Conservation (phyloP, 1,140 invertebrate genomes). For the Aphelenchoides besseyi region DNA sequence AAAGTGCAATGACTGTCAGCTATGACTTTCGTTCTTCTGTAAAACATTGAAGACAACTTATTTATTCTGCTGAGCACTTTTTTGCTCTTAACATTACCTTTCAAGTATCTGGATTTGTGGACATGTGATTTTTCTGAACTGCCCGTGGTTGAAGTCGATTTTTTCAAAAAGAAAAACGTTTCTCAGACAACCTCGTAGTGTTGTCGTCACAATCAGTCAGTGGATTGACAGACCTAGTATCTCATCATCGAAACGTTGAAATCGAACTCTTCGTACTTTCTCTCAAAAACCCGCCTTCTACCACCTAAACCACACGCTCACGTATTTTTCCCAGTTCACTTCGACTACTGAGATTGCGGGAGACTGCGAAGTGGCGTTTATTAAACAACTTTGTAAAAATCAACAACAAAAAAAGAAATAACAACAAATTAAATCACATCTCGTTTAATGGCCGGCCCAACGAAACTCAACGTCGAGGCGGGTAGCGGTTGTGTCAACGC, state of each 20-base stretch:
- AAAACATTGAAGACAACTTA: no score
- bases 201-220: background rate
- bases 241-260: background rate
- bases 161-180: no score
- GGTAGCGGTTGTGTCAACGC: conserved; percentile 22
- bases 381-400: background rate
- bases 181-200: no score
- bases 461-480: background rate
- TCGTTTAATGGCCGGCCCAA: background rate
- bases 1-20: no score
- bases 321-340: background rate
- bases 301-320: background rate
- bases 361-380: background rate
- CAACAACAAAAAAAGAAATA: conserved; percentile 15
- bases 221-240: background rate
- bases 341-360: background rate
- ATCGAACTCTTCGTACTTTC: background rate
- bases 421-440: conserved; percentile 10
- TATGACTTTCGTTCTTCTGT: no score
- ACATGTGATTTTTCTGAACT: no score
- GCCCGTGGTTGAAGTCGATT: no score
- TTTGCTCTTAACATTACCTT: no score
- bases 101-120: no score
- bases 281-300: background rate
- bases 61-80: no score